Evolutionary conservation across 1,140 invertebrate species (phyloP).

Genomic region (Drosophila novamexicana): DNA sequence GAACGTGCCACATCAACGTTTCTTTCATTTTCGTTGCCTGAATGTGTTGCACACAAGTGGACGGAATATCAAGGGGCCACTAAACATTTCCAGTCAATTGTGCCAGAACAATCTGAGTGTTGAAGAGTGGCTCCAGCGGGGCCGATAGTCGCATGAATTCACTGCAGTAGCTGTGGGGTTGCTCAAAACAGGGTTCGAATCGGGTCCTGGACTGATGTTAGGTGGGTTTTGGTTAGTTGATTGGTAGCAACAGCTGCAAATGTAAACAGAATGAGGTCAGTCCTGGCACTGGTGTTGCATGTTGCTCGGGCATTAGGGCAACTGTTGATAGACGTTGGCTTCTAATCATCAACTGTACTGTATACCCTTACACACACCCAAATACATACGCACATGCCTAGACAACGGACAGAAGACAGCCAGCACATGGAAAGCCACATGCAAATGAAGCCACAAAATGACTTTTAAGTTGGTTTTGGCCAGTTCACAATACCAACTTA

Average conservation of each 20-base stretch:
- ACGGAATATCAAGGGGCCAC: not conserved
- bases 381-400: not conserved
- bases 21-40: slow-evolving; percentile 55
- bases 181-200: not conserved
- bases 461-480: slow-evolving; percentile 43
- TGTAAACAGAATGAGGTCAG: slow-evolving; percentile 77
- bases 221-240: slow-evolving; percentile 26
- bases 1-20: slow-evolving; percentile 39
- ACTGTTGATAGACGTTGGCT: slow-evolving; percentile 76
- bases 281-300: slow-evolving; percentile 63
- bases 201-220: slow-evolving; percentile 4
- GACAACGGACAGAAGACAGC: not conserved
- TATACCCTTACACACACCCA: not conserved
- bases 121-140: slow-evolving; percentile 21
- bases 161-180: slow-evolving; percentile 23
- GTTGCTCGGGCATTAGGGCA: slow-evolving; percentile 75
- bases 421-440: slow-evolving; percentile 38
- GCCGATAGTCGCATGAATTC: slow-evolving; percentile 21
- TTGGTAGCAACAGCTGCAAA: slow-evolving; percentile 71
- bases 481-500: slow-evolving; percentile 21
- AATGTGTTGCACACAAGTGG: slow-evolving; percentile 9
- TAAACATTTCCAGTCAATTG: slow-evolving; percentile 45
- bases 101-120: slow-evolving; percentile 37
- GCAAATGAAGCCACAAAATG: slow-evolving; percentile 78
- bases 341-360: slow-evolving; percentile 71